Percentiles rank a stretch among this genome's conserved stretches.
phyloP scores from a whole-genome alignment of 2,113 vertebrate species.

The Turnix velox region DNA sequence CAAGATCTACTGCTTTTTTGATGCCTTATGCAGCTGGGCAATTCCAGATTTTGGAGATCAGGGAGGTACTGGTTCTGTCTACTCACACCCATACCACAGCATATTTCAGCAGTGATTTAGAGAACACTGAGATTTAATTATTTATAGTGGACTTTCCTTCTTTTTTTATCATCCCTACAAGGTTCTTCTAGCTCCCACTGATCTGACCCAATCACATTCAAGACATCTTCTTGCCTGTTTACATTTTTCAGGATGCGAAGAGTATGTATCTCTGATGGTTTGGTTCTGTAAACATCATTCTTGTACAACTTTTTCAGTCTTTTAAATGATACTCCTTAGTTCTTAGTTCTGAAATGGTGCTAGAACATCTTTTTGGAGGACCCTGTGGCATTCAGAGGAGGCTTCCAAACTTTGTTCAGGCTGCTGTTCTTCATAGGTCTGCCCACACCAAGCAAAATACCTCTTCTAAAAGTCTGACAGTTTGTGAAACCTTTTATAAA shows the following conservation, averaged over 20 bases:
- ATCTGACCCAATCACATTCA: not conserved
- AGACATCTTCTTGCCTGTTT: not conserved
- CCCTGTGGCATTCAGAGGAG: not conserved
- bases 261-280: not conserved
- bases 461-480: not conserved
- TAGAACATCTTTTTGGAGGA: not conserved
- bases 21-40: not conserved
- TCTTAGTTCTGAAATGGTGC: not conserved
- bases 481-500: not conserved
- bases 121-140: not conserved
- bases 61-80: not conserved
- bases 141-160: not conserved
- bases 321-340: not conserved
- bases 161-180: not conserved
- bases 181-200: not conserved
- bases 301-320: not conserved
- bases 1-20: not conserved
- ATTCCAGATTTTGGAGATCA: not conserved
- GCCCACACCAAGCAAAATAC: not conserved
- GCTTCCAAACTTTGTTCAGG: not conserved
- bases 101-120: not conserved
- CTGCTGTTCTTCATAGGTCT: not conserved
- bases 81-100: not conserved
- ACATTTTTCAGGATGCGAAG: not conserved
- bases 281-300: not conserved